These are phyloP conservation scores for Cladopsammia gracilis DNA, from an alignment of 64 coral and sea anemone species.

Conservation along the genomic window DNA sequence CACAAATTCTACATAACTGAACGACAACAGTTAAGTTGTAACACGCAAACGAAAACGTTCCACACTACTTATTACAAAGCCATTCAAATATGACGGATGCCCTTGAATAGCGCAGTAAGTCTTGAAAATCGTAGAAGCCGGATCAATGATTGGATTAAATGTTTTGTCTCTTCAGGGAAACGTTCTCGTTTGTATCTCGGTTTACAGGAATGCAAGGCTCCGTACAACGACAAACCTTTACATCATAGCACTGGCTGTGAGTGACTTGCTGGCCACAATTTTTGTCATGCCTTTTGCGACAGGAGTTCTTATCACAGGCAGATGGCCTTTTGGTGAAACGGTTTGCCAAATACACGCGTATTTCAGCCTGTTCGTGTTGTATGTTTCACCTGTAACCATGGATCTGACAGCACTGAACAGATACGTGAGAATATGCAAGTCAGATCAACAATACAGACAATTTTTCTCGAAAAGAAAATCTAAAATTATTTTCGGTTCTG, in stretches of 20 bases:
- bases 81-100: too few species aligned
- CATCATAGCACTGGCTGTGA: not conserved
- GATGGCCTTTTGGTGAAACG: not conserved
- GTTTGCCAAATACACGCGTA: not conserved
- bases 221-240: not conserved
- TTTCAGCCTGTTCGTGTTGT: not conserved
- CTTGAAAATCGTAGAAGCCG: not conserved
- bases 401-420: not conserved
- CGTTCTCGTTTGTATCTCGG: not conserved
- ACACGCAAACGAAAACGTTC: too few species aligned
- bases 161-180: not conserved
- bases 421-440: not conserved
- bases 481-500: not conserved
- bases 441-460: not conserved
- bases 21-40: too few species aligned
- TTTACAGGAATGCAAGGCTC: not conserved
- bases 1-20: too few species aligned
- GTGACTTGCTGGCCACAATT: not conserved
- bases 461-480: not conserved
- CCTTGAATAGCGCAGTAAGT: too few species aligned
- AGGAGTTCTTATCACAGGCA: not conserved
- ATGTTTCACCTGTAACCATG: not conserved
- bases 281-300: not conserved
- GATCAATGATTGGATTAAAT: not conserved
- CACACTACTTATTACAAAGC: too few species aligned